Conservation (phyloP, 2,888 invertebrate species). For the Drosophila neutralis region DNA sequence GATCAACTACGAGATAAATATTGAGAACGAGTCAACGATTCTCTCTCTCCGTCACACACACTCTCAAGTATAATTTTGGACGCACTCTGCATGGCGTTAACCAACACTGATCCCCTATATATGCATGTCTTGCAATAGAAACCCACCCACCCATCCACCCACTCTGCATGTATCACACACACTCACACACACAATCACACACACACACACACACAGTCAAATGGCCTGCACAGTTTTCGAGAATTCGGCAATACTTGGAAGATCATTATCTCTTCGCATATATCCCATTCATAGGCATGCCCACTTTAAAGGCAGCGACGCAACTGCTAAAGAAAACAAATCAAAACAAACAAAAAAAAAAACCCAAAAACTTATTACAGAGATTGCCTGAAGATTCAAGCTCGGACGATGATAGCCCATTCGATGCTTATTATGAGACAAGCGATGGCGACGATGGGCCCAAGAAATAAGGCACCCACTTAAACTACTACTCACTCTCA, state of each 20-base stretch:
- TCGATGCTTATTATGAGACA: constrained; percentile 83
- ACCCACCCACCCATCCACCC: not conserved
- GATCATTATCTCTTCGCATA: constrained; percentile 27
- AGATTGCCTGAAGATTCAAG: constrained; percentile 84
- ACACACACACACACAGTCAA: constrained; percentile 8
- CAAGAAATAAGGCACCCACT: constrained; percentile 60
- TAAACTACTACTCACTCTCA: constrained; percentile 40
- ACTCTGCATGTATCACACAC: constrained; percentile 42
- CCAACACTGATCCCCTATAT: constrained; percentile 41
- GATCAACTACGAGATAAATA: not conserved
- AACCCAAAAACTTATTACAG: constrained; percentile 71
- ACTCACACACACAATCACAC: not conserved
- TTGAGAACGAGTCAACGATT: constrained; percentile 11
- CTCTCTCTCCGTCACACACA: not conserved
- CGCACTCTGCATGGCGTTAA: constrained; percentile 55
- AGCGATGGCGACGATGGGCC: constrained; percentile 78
- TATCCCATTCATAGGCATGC: constrained; percentile 45
- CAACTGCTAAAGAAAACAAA: constrained; percentile 13
- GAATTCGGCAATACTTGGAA: constrained; percentile 48
- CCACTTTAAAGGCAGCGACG: constrained; percentile 29
- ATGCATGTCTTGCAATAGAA: constrained; percentile 29
- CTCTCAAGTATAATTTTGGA: constrained; percentile 8
- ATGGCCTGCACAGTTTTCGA: constrained; percentile 22
- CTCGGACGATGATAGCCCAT: constrained; percentile 84
- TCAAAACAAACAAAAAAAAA: constrained; percentile 17